phyloP scores from a whole-genome alignment of 1,140 invertebrate species.

The Tyrophagus putrescentiae region DNA sequence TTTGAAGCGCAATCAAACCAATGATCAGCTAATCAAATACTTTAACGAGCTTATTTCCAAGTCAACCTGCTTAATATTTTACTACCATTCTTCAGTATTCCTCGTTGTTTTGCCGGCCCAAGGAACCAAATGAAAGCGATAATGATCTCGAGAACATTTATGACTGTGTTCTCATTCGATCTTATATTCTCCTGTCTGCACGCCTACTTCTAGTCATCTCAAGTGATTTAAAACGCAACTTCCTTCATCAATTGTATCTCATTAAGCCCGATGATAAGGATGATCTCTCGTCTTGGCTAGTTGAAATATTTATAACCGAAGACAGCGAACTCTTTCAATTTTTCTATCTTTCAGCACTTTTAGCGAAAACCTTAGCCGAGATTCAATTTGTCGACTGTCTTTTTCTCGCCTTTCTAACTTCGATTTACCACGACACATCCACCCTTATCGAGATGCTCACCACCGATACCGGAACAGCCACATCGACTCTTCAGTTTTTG shows the following conservation, averaged over 20 bases:
- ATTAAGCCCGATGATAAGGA: neutral
- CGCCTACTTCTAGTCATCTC: neutral
- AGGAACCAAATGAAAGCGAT: neutral
- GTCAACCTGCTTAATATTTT: neutral
- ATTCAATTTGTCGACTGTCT: neutral
- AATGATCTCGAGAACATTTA: neutral
- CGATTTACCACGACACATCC: constrained; percentile 1
- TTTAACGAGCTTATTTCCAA: neutral
- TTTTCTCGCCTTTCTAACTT: neutral
- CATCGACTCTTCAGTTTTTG: neutral
- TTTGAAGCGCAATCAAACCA: neutral
- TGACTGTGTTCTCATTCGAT: constrained; percentile 1
- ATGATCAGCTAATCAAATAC: neutral
- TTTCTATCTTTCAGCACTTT: neutral
- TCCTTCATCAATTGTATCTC: neutral
- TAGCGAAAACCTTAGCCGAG: neutral
- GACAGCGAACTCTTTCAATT: neutral
- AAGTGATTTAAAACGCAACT: too few species aligned
- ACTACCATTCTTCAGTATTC: neutral
- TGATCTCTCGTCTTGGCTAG: too few species aligned
- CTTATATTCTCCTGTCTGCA: neutral
- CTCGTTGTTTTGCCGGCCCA: neutral
- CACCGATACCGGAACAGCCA: constrained; percentile 3
- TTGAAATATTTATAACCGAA: constrained; percentile 9
- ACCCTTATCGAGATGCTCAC: neutral